phyloP scores from a whole-genome alignment of 2,797 vertebrate genomes.

The Karalla daura region DNA sequence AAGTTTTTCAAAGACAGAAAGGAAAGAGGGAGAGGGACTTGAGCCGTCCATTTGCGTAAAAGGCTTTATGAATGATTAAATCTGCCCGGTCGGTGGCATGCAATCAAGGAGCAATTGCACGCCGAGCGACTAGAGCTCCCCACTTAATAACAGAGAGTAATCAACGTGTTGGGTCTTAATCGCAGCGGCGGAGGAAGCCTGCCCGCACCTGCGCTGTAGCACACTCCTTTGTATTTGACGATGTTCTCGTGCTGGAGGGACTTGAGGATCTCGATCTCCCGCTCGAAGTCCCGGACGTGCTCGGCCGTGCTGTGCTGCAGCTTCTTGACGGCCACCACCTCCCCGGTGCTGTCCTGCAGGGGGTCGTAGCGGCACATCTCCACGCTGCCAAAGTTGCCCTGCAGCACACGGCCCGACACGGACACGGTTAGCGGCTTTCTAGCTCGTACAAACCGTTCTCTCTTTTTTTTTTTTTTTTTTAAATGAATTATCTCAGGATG shows the following conservation, averaged over 20 bases:
- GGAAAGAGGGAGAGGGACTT: too few species aligned
- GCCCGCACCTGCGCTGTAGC: conserved; percentile 93
- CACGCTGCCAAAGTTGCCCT: conserved; percentile 99
- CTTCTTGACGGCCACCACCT: conserved; percentile 98
- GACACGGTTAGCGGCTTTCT: too few species aligned
- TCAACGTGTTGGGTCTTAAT: too few species aligned
- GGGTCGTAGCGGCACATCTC: conserved; percentile 98
- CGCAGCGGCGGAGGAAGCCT: background rate
- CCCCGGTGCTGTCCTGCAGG: conserved; percentile 95
- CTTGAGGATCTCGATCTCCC: conserved; percentile 97
- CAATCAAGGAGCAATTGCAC: conserved; percentile 13
- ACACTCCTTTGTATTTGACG: conserved; percentile 97
- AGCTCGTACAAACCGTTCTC: too few species aligned
- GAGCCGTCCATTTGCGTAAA: too few species aligned
- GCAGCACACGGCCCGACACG: background rate
- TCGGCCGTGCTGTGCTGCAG: conserved; percentile 96
- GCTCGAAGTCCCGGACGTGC: conserved; percentile 94
- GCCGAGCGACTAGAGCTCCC: background rate
- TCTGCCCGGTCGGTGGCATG: conserved; percentile 12
- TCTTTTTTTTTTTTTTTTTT: too few species aligned
- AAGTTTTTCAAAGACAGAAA: too few species aligned
- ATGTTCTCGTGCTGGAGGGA: conserved; percentile 99
- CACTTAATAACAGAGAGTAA: background rate
- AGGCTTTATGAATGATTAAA: conserved; percentile 12
- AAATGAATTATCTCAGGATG: too few species aligned